Evolutionary conservation across 2,888 invertebrate genomes (phyloP), one percentile per base, ranked within the genome.

Genomic region (Brachypalpus laphriformis): DNA sequence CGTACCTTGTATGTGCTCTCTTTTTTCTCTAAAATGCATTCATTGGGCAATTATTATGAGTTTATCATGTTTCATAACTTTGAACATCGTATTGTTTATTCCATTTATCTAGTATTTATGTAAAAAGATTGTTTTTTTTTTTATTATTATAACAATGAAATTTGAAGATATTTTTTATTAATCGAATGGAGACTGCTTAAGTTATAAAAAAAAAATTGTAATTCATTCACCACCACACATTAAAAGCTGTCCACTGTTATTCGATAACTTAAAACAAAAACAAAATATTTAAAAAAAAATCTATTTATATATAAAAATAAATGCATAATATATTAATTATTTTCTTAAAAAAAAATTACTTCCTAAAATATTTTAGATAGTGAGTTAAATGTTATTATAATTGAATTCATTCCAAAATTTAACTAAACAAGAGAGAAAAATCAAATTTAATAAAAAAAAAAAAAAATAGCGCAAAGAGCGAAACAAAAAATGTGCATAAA

Each of bases 341-440:
- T 85, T 81, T 85, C 65, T 76, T 81, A 76, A 74, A 25, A 72
- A 63, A 68, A 49, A 49, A 75, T 80, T 85, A 81, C 75, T 81
- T 81, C 81, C 75, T 81, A 71, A 54, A 80, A 61, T 31, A 57
- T 51, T 65, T 80, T 85, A 85, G 85, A 85, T 85, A 85, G 85
- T 59, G 83, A 70, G 83, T 83, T 83, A 65, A 74, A 78, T 83
- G 82, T 85, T 85, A 77, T 28, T 76, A 77, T 61, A 80, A 85
- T 81, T 85, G 61, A 85, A 81, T 81, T 85, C 85, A 85, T 85
- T 85, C 85, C 85, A 85, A 85, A 81, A 61, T 85, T 80, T 42
- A 63, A 75, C 57, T 40, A 49, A 72, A 71, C 7, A 63, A 34
- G n/a, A 25, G 61, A 77, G 71, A 51, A 54, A 80, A 70, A 83